Evolutionary conservation across 1,140 invertebrate genomes (phyloP), one percentile per base, ranked within the genome.

Genomic region (Orius laevigatus): DNA sequence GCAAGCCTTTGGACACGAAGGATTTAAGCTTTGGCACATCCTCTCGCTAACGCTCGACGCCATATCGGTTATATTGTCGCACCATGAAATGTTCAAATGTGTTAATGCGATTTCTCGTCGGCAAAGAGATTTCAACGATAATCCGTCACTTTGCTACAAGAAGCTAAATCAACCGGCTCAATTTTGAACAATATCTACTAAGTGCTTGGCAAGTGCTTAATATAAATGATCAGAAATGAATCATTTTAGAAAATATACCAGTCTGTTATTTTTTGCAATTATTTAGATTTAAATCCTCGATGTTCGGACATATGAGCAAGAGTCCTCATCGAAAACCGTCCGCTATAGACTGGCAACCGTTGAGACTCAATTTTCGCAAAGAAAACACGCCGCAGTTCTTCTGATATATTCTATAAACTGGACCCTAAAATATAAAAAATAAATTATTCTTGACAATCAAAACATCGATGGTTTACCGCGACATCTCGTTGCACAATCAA

Each of bases 251-350:
- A 25, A 35, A 32, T 64, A 67, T 64, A 81, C 78, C 65, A 72
- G 66, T 98, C 93, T 45, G 92, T 94, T 15, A 99, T 63, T 92
- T 89, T 68, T 95, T 97, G 66, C 95, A 98, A 61, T 84, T 88
- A 63, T 90, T 88, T 53, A 99, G 65, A 66, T 94, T 94, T 44
- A 98, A 70, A 59, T 88, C 81, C 70, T 98, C 94, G 59, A 99
- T 90, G 66, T 98, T 97, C 50, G 81, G 81, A 71, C 95, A 98
- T 57, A 82, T 84, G 75, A 54, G 84, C 76, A 70, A 91, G 78
- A 53, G 77, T 82, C 63, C 69, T 72, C 68, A 99, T 83, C 52
- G 94, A n/a, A n/a, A 95, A 49, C 76, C 76, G 72, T 98, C 93
- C 19, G 79, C 90, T 50, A 98, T 87, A 58, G 85, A 91, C 66